Evolutionary conservation across 2,888 invertebrate species (phyloP).

Genomic region (Prionchulus punctatus): DNA sequence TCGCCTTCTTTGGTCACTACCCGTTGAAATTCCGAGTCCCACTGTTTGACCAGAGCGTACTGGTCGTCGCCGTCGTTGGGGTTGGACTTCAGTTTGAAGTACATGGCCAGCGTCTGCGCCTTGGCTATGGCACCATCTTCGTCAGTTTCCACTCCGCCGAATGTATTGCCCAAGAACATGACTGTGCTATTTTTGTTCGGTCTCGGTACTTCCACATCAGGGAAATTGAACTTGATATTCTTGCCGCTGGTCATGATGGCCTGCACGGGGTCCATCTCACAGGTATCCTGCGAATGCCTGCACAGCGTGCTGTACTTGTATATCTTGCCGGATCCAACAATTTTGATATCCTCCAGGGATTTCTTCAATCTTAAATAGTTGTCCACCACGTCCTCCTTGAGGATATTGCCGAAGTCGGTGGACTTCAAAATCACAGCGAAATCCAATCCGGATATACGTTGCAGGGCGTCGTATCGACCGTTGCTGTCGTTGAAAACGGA

Average conservation of each 20-base stretch:
- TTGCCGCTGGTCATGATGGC: neutral
- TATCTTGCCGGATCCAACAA: neutral
- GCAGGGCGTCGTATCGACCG: neutral
- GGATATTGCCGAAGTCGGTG: neutral
- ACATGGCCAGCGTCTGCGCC: conserved; percentile 7
- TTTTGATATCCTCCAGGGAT: conserved; percentile 2
- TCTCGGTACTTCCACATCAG: neutral
- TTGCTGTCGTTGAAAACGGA: neutral
- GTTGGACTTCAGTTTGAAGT: conserved; percentile 1
- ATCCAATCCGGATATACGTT: conserved; percentile 1
- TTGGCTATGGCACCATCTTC: conserved; percentile 2
- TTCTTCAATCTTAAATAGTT: conserved; percentile 2
- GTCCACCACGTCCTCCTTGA: conserved; percentile 9
- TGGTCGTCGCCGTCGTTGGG: neutral
- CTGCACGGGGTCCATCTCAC: neutral
- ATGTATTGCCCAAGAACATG: neutral
- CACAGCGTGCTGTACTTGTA: conserved; percentile 5
- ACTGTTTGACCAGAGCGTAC: neutral
- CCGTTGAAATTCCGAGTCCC: conserved; percentile 1
- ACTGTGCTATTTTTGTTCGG: neutral
- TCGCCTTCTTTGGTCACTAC: neutral
- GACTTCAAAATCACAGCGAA: conserved; percentile 18
- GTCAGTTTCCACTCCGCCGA: conserved; percentile 10
- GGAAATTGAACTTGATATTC: neutral
- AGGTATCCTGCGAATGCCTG: neutral